Conservation (phyloP, 1,140 invertebrate genomes). For the Magallana angulata region DNA sequence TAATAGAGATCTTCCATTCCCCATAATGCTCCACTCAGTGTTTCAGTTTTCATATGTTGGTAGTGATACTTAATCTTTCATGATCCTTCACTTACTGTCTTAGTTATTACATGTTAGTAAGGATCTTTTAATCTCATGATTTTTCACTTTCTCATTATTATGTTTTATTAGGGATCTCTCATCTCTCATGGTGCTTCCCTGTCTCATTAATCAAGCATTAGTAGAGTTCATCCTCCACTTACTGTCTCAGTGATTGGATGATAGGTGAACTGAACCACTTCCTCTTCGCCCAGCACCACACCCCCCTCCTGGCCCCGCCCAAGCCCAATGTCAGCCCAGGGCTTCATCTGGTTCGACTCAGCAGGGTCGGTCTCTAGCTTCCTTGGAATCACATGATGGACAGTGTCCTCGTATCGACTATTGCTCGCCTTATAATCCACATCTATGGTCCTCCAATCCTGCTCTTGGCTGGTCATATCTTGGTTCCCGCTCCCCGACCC, state of each 20-base stretch:
- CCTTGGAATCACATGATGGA: conserved; percentile 23
- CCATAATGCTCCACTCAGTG: background rate
- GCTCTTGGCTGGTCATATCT: background rate
- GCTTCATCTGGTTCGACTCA: background rate
- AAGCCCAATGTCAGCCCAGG: background rate
- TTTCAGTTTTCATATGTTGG: too few species aligned
- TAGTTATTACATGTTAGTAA: background rate
- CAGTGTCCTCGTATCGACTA: background rate
- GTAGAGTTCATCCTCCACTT: background rate
- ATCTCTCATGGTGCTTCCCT: background rate
- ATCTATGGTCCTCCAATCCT: background rate
- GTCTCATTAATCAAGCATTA: background rate
- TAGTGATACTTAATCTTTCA: too few species aligned
- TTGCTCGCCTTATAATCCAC: background rate
- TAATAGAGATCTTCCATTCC: too few species aligned
- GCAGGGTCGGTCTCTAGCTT: background rate
- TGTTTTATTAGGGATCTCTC: too few species aligned
- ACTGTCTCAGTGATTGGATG: background rate
- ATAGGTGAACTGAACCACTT: background rate
- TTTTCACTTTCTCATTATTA: background rate
- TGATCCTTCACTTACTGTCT: background rate
- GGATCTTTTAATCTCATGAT: too few species aligned
- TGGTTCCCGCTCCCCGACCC: conserved; percentile 8
- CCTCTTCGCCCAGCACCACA: background rate
- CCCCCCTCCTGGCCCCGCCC: background rate